A percentile compares a stretch with the other conserved stretches of the same genome.
phyloP scores from a whole-genome alignment of 1,140 invertebrate genomes.

The Drosophila serrata region DNA sequence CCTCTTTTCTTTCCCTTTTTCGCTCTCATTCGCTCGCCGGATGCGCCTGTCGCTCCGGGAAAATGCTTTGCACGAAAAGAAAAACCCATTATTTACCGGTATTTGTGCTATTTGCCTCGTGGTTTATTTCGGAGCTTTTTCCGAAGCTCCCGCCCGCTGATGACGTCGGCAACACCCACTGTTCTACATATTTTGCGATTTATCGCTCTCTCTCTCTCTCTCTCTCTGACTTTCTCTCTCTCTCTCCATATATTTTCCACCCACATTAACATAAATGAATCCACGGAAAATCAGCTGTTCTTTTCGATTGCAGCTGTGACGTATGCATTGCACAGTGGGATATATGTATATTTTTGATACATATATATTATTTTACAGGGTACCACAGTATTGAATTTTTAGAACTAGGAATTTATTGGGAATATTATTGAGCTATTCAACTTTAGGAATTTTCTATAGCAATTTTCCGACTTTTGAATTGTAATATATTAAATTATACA shows the following conservation, averaged over 20 bases:
- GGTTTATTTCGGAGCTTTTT: constrained; percentile 23
- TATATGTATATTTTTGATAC: neutral
- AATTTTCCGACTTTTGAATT: no score
- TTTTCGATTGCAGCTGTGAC: constrained; percentile 1
- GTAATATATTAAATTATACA: neutral
- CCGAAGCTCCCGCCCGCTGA: constrained; percentile 32
- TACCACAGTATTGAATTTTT: neutral
- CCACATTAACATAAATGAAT: constrained; percentile 28
- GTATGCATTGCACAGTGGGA: constrained; percentile 20
- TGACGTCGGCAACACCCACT: constrained; percentile 31
- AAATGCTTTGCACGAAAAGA: neutral
- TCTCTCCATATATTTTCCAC: neutral
- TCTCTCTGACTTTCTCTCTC: neutral
- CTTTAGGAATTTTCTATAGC: no score
- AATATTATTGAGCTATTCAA: neutral
- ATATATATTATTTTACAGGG: neutral
- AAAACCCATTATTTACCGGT: constrained; percentile 34
- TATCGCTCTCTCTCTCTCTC: neutral
- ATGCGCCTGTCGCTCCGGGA: neutral
- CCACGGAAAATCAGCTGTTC: constrained; percentile 45
- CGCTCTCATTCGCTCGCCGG: neutral
- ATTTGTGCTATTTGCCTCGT: constrained; percentile 28
- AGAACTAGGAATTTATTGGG: neutral
- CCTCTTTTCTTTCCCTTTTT: neutral
- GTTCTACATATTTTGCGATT: constrained; percentile 1